A percentile compares a stretch with the other conserved stretches of the same genome.
These are phyloP conservation scores for Allygus modestus DNA, from an alignment of 2,888 invertebrate species.

Conservation along the genomic window DNA sequence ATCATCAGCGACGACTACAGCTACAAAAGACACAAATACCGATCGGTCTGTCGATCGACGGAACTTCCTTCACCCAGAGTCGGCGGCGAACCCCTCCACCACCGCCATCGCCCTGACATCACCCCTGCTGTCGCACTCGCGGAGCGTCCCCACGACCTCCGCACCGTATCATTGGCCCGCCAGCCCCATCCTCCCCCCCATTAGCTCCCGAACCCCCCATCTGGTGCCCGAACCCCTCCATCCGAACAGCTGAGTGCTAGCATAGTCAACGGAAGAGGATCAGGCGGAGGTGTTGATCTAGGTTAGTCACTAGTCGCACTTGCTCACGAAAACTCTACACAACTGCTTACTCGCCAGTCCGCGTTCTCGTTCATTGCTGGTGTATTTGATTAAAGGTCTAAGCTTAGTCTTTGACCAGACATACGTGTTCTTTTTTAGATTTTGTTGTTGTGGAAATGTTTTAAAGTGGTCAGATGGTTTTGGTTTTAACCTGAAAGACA, in stretches of 20 bases:
- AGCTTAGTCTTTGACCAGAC: too few species aligned
- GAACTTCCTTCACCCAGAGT: slow-evolving; percentile 93
- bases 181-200: slow-evolving; percentile 81
- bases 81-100: slow-evolving; percentile 80
- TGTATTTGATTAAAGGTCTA: too few species aligned
- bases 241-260: slow-evolving; percentile 71
- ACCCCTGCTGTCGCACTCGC: slow-evolving; percentile 70
- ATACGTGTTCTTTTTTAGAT: too few species aligned
- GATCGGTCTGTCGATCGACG: slow-evolving; percentile 75
- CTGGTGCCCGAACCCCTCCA: slow-evolving; percentile 81
- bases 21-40: slow-evolving; percentile 66
- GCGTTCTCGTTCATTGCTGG: not conserved
- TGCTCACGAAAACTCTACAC: slow-evolving; percentile 48
- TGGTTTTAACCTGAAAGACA: too few species aligned
- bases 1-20: slow-evolving; percentile 67
- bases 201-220: slow-evolving; percentile 84
- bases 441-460: too few species aligned
- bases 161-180: slow-evolving; percentile 71
- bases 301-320: slow-evolving; percentile 56
- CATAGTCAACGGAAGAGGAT: slow-evolving; percentile 64
- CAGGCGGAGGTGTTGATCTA: slow-evolving; percentile 65
- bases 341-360: slow-evolving; percentile 10
- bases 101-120: slow-evolving; percentile 62
- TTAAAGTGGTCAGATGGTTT: too few species aligned
- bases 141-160: slow-evolving; percentile 71